phyloP scores from a whole-genome alignment of 2,113 vertebrate species.

The Zosterops lateralis region DNA sequence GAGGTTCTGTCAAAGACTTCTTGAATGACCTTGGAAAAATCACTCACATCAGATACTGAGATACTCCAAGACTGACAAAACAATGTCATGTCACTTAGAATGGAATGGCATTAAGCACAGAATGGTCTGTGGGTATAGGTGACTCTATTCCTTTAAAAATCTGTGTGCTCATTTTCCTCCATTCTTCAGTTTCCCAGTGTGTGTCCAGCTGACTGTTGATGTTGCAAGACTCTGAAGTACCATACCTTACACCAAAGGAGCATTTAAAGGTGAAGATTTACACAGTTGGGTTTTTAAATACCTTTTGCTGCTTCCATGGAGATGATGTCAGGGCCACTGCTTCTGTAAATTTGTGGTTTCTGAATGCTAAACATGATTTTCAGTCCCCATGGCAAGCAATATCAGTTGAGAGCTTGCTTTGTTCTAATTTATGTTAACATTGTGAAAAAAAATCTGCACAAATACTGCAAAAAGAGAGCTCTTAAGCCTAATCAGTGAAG shows the following conservation, averaged over 20 bases:
- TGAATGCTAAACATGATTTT: neutral
- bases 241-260: neutral
- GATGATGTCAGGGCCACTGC: neutral
- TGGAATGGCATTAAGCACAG: neutral
- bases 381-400: neutral
- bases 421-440: slow-evolving; percentile 15
- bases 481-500: slow-evolving; percentile 6
- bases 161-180: neutral
- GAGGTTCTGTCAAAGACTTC: neutral
- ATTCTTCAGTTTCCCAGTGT: neutral
- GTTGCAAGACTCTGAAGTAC: neutral
- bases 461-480: neutral
- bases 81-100: neutral
- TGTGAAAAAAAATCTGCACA: neutral
- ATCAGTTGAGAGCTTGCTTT: neutral
- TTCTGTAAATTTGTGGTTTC: neutral
- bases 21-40: neutral
- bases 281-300: neutral
- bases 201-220: neutral
- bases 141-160: neutral
- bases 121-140: neutral
- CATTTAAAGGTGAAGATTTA: neutral
- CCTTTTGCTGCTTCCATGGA: neutral
- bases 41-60: neutral
- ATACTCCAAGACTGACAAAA: neutral